Base-by-base conservation (phyloP, 2,113 vertebrate species). In the Neodontobutis hainanensis region DNA sequence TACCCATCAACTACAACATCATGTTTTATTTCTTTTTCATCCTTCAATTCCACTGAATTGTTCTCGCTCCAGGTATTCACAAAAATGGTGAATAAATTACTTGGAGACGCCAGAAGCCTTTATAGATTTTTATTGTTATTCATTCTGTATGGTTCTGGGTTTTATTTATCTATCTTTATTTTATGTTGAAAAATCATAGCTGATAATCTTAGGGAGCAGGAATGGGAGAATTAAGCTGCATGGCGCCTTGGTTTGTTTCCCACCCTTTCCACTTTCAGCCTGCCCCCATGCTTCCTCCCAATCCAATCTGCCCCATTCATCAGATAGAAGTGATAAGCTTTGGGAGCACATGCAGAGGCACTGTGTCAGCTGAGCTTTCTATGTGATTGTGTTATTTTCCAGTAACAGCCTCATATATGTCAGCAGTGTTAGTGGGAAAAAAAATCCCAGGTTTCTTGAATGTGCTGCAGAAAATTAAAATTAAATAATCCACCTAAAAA, bases 311-410 rank as follows among this genome's bases (percentile, higher is more conserved):
- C 63, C 78, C 81, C 87, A 85, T 83, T 87, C 82, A 92, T 92
- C 89, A 91, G 92, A 94, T 93, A 82, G 70, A 91, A 83, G 82
- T 79, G 92, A 93, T 94, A 94, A 93, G 87, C 85, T 77, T 77
- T 77, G 88, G 87, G 90, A 86, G 88, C 87, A 68, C 80, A 84
- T 51, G 53, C 89, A 90, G 91, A 89, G 90, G 77, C 81, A 88
- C 81, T 67, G 52, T 75, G 68, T 73, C 75, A 87, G 89, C 84
- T 87, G 87, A 89, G 88, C 89, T 87, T 60, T 72, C 58, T n/a
- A 38, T 76, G 47, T 64, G 70, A 81, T 68, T 69, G 72, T 66
- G 58, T 65, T 77, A 68, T 65, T 71, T 69, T 71, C 72, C 68
- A 61, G 60, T 72, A 65, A 77, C 43, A 61, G 61, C 62, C 55